Conservation (phyloP, 2,797 vertebrate species). For the Setipinna tenuifilis region DNA sequence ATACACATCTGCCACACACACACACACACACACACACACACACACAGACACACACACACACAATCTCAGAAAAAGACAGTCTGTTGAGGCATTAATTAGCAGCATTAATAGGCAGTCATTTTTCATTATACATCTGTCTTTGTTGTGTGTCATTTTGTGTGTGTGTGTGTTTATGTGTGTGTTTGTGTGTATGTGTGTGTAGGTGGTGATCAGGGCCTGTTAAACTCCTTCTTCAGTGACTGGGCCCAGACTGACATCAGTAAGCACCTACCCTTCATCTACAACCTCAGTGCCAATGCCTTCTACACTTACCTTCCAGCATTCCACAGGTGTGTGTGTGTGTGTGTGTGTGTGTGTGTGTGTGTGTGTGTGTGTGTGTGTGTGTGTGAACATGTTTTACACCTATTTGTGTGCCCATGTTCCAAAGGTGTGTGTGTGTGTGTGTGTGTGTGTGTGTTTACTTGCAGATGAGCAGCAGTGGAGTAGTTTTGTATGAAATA, state of each 20-base stretch:
- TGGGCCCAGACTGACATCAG: conserved; percentile 78
- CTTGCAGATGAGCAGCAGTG: no score
- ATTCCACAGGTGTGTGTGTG: neutral
- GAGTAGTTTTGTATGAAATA: no score
- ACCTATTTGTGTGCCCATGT: neutral
- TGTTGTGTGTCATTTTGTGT: neutral
- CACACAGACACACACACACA: no score
- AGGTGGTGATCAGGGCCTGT: conserved; percentile 89
- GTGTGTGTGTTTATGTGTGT: neutral
- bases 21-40: no score
- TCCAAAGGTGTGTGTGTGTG: neutral
- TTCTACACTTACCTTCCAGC: neutral
- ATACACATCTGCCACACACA: no score
- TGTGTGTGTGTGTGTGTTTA: conserved; percentile 11
- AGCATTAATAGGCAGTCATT: no score
- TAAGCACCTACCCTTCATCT: conserved; percentile 82
- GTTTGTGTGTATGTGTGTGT: neutral
- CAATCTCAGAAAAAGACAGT: no score
- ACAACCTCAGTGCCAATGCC: conserved; percentile 79
- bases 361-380: conserved; percentile 9
- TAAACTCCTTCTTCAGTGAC: conserved; percentile 83
- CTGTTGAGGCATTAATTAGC: no score
- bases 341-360: neutral
- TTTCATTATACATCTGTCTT: neutral
- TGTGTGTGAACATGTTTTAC: neutral